Evolutionary conservation across 1,140 invertebrate genomes (phyloP), one percentile per base, ranked within the genome.

Genomic region (Papilio machaon): DNA sequence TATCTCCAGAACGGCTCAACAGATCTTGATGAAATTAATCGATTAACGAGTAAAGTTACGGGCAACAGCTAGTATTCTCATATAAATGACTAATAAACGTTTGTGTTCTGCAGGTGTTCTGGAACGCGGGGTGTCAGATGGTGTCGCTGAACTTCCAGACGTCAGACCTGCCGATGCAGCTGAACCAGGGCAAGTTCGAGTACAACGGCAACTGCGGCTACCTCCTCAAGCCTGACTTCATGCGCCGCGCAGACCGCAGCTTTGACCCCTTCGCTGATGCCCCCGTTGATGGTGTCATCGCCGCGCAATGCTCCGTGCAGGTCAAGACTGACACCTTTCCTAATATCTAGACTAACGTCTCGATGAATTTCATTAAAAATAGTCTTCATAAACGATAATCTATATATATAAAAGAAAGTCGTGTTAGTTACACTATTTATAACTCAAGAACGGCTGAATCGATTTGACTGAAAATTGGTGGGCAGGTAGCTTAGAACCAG

Each of bases 81-180:
- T 73, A 35, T 5, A 80, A 54, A n/a, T 52, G 17, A 67, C 60
- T 81, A 70, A 15, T 17, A 17, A 54, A 17, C 5, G 2, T 8
- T 10, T 52, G 2, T 30, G 3, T 35, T 2, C 4, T 67, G 17
- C 86, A 97, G 97, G 97, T 98, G 73, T 98, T 98, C 93, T 98
- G 98, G 98, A 98, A 98, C 95, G 98, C 97, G 52, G 97, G 97
- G 81, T 98, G 97, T 90, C 98, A 98, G 95, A 99, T 99, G 99
- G 99, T 99, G 15, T 99, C 99, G 0, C 95, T 99, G n/a, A 99
- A 99, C 95, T 99, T 99, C 95, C 99, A 99, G 96, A 99, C 99
- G 15, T 97, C 99, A 17, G 99, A 99, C 96, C 95, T 99, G 82
- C 99, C 99, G 15, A 99, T 99, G 99, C 99, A 99, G 95, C 95